phyloP scores from a whole-genome alignment of 2,113 vertebrate species.

The Himantopus leucocephalus region DNA sequence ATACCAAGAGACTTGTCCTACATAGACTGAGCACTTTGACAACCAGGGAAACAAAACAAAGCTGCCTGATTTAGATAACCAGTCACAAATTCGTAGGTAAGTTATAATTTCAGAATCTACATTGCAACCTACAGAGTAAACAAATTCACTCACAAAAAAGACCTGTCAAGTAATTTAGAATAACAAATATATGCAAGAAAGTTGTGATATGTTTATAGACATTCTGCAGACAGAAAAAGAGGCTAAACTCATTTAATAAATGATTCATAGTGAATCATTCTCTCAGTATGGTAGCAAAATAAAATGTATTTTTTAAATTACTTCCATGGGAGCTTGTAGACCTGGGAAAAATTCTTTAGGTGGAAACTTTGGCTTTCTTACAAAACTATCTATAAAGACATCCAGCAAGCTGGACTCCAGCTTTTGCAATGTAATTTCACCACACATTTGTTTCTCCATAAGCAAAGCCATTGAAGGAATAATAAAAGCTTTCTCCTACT shows the following conservation, averaged over 20 bases:
- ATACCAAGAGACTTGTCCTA: not conserved
- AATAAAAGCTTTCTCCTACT: not conserved
- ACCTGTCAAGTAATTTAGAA: conserved; percentile 9
- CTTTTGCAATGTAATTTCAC: not conserved
- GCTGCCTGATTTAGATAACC: not conserved
- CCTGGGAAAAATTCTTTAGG: not conserved
- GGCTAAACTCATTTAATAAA: conserved; percentile 30
- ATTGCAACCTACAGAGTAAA: conserved; percentile 16
- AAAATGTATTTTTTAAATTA: not conserved
- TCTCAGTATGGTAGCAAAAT: not conserved
- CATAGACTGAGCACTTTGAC: not conserved
- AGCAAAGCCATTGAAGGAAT: not conserved
- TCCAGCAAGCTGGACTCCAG: not conserved
- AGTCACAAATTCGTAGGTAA: not conserved
- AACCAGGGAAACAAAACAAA: not conserved
- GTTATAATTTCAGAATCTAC: not conserved
- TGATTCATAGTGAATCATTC: conserved; percentile 43
- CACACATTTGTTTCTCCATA: not conserved
- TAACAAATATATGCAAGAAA: conserved; percentile 43
- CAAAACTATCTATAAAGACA: not conserved
- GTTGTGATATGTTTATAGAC: not conserved
- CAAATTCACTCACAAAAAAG: not conserved
- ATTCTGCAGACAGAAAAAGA: conserved; percentile 13
- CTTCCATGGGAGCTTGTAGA: not conserved
- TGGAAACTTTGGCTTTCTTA: not conserved